These are phyloP conservation scores for Enteromius thamalakanensis DNA, from an alignment of 2,797 vertebrate species.

Conservation along the genomic window DNA sequence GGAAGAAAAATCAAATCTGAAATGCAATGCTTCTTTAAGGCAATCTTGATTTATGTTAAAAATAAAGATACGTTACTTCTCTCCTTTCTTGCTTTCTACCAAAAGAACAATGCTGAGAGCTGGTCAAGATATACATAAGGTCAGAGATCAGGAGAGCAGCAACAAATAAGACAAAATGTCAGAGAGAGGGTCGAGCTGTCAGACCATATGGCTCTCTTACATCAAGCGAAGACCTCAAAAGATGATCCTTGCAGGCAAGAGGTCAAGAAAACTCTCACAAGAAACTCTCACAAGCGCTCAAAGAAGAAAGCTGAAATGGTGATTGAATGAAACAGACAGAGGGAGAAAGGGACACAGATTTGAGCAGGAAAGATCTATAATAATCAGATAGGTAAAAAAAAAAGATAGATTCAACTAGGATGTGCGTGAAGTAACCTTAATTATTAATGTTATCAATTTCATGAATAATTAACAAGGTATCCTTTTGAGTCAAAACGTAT, in stretches of 20 bases:
- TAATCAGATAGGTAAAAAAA: conserved; percentile 12
- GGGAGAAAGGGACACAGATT: conserved; percentile 26
- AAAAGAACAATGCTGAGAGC: conserved; percentile 9
- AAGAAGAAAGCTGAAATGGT: conserved; percentile 51
- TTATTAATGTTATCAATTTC: background rate
- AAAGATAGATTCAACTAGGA: too few relatives aligned
- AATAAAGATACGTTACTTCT: background rate
- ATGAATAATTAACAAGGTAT: background rate
- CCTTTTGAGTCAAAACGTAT: background rate
- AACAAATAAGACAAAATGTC: conserved; percentile 38
- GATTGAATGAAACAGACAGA: conserved; percentile 26
- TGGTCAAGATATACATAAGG: conserved; percentile 19
- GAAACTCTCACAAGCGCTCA: conserved; percentile 39
- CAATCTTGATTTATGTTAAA: background rate
- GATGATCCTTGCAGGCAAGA: conserved; percentile 30
- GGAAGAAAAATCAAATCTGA: conserved; percentile 32
- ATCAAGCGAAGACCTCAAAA: conserved; percentile 53
- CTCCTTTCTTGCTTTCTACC: background rate
- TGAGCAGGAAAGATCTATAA: conserved; percentile 41
- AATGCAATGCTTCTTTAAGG: conserved; percentile 14
- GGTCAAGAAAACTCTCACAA: conserved; percentile 9
- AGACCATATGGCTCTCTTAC: conserved; percentile 35
- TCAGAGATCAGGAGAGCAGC: conserved; percentile 38
- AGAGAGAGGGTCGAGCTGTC: conserved; percentile 18
- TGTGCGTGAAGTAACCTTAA: background rate